Evolutionary conservation across 2,888 invertebrate genomes (phyloP), one percentile per base, ranked within the genome.

Genomic region (Temnothorax rugatulus): DNA sequence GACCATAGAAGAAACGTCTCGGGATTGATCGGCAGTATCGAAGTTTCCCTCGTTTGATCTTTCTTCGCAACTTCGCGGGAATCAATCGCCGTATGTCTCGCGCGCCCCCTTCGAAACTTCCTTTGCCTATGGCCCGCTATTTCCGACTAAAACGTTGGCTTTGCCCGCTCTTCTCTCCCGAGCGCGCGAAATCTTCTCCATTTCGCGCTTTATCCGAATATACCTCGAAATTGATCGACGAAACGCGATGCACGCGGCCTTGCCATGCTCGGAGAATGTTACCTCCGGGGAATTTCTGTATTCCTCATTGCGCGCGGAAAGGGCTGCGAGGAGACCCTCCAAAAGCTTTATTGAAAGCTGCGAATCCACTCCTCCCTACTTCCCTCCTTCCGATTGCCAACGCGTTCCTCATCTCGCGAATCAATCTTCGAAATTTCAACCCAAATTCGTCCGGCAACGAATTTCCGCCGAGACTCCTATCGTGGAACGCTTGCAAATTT

Each of bases 261-360:
- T 50, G 64, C 64, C 54, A 44, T 41, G 50, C 25, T 34, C 69
- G 66, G 18, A 18, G 41, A 81, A 73, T 41, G 63, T 38, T 75
- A 88, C 85, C 91, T 90, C 91, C 76, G 84, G 91, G 90, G 91
- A 91, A 91, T 91, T 88, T 88, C 85, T 87, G 75, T 83, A 82
- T 86, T 85, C 83, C 84, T 88, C 87, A 83, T 88, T 86, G 82
- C 75, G 61, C 73, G 52, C 29, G 50, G 81, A 84, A 86, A 84
- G 61, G 76, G 54, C 25, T 41, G 81, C 57, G 54, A 54, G 57
- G 54, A 84, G 76, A 73, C 66, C 44, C 76, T 85, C 47, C 64
- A n/a, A 84, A 82, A 82, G 57, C 84, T 76, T 86, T 79, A 87
- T 84, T 81, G 83, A 85, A 87, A 86, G 52, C 79, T 81, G 47